phyloP scores from a whole-genome alignment of 2,113 vertebrate species.

The Pseudorectes ferrugineus region DNA sequence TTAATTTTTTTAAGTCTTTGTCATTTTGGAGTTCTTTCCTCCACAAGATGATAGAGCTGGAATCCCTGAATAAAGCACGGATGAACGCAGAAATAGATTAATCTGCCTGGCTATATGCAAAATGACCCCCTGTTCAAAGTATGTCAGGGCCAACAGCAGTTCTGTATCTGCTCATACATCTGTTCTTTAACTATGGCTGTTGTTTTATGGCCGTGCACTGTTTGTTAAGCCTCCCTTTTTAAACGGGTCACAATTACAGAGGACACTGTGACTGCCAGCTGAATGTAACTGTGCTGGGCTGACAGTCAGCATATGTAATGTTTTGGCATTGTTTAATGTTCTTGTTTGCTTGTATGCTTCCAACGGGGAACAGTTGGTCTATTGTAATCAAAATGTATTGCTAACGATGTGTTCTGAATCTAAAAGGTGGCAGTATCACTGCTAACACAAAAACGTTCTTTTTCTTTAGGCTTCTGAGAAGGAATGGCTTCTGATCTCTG shows the following conservation, averaged over 20 bases:
- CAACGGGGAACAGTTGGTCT: slow-evolving; percentile 13
- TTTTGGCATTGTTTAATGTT: slow-evolving; percentile 34
- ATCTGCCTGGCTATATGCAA: background rate
- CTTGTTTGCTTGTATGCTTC: background rate
- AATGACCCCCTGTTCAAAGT: background rate
- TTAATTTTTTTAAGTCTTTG: background rate
- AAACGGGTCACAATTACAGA: background rate
- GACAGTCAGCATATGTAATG: slow-evolving; percentile 31
- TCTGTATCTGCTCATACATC: background rate
- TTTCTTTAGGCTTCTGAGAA: background rate
- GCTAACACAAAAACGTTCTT: background rate
- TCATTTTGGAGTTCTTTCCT: background rate
- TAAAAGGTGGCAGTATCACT: background rate
- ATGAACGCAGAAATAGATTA: background rate
- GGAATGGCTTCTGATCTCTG: background rate
- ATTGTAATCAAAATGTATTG: slow-evolving; percentile 18
- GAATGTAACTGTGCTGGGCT: background rate
- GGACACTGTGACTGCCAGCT: background rate
- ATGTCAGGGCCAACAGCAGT: background rate
- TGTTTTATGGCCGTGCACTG: background rate
- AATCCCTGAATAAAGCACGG: background rate
- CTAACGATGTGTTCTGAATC: background rate
- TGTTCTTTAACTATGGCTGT: background rate
- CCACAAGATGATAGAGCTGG: background rate
- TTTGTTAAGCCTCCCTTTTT: background rate